Conservation (phyloP, 2,113 vertebrate species). For the Chaenogobius annularis region DNA sequence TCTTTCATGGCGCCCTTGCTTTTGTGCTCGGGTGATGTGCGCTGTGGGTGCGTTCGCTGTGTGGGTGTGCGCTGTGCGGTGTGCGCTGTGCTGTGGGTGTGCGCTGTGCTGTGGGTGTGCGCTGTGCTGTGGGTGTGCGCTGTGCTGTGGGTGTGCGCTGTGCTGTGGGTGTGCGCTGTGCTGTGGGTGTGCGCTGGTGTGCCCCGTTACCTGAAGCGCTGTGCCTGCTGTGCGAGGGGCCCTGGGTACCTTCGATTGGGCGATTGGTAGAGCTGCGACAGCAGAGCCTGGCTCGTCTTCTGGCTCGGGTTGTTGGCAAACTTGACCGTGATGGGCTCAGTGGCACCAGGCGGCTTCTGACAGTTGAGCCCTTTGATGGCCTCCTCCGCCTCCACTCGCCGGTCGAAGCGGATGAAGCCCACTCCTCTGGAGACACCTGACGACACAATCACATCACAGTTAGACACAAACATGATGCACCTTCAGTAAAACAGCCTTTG, state of each 20-base stretch:
- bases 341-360: constrained; percentile 93
- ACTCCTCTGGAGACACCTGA: constrained; percentile 95
- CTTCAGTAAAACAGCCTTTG: neutral
- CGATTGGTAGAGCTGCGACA: constrained; percentile 98
- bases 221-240: constrained; percentile 97
- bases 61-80: too few species aligned
- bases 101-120: too few species aligned
- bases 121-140: neutral
- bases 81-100: too few species aligned
- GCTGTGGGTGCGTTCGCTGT: too few species aligned
- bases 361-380: constrained; percentile 98
- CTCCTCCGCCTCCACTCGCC: constrained; percentile 96
- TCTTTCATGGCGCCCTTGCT: too few species aligned
- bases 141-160: too few species aligned
- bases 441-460: neutral
- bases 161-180: too few species aligned
- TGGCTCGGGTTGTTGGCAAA: constrained; percentile 99
- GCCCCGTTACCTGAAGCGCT: constrained; percentile 89
- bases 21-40: too few species aligned
- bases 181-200: neutral
- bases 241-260: constrained; percentile 97
- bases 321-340: constrained; percentile 98
- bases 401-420: constrained; percentile 98
- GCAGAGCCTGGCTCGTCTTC: constrained; percentile 96
- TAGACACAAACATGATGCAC: neutral